Base-by-base conservation (phyloP, 2,888 invertebrate species). In the Agrenia bidenticulata region DNA sequence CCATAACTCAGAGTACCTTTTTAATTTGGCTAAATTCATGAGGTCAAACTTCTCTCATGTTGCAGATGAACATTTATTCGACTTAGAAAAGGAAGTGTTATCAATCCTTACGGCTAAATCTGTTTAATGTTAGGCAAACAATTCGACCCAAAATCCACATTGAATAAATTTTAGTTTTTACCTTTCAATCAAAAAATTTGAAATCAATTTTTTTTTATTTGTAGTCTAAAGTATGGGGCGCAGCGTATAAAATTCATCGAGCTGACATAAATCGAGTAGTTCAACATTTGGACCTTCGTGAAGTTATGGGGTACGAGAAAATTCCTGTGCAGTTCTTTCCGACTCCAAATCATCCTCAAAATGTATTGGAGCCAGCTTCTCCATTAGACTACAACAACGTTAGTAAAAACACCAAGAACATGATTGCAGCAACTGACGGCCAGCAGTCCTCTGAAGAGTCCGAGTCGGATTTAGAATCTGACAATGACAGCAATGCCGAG, bases 301-400 rank as follows among this genome's bases (percentile, higher is more conserved):
- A 98, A 81, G 93, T 93, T 79, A 94, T 92, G 80, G 97, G 97
- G 11, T 98, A 98, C 78, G 83, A 87, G 60, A 86, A 89, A 74
- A 85, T 84, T 78, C 82, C 80, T 4, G 85, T 91, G 0, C 82
- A 83, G 61, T 97, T 97, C 79, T 82, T 89, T 79, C 90, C 93
- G 0, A 61, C 71, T 21, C 68, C 55, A 71, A 77, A 54, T 53
- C 75, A 76, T 62, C 70, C 69, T 1, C 55, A 73, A 15, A 76
- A 73, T 63, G 37, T 66, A 37, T 39, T 61, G 21, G 55, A 64
- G 62, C 39, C 61, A 49, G 17, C 26, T 42, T 21, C 53, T 32
- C 11, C 54, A 24, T 27, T 55, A 2, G 55, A 55, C 32, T 55
- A 55, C 37, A 37, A 37, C 17, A 55, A 55, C 19, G n/a, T 15